Conservation (phyloP, 2,797 vertebrate species). For the Hyperoplus immaculatus region DNA sequence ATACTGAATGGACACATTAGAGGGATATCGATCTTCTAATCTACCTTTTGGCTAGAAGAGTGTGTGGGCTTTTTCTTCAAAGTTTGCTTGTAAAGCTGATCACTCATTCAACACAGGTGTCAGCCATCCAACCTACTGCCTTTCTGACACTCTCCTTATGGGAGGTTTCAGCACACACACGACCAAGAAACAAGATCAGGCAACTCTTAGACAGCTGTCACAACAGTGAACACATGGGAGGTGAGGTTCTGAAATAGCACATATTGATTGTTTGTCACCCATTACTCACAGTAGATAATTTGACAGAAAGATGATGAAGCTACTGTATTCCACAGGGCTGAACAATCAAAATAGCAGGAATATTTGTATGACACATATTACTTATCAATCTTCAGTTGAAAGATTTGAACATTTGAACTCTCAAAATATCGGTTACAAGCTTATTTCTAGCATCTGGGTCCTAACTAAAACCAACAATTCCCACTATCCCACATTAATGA, state of each 20-base stretch:
- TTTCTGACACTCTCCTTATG: conserved; percentile 31
- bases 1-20: background rate
- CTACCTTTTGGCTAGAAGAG: no score
- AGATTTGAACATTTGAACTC: background rate
- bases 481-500: background rate
- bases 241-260: conserved; percentile 45
- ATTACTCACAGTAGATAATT: conserved; percentile 38
- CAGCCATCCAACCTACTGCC: conserved; percentile 29
- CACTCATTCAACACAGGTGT: conserved; percentile 22
- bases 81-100: background rate
- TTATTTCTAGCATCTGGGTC: conserved; percentile 6
- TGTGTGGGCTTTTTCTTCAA: no score
- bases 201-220: conserved; percentile 46
- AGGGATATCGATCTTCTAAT: background rate
- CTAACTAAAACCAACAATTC: background rate
- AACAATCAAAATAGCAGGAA: background rate
- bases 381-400: background rate
- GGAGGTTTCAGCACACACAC: conserved; percentile 24
- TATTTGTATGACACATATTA: background rate
- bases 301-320: conserved; percentile 17
- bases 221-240: conserved; percentile 1
- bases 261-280: conserved; percentile 55
- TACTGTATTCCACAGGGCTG: background rate
- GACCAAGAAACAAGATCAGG: conserved; percentile 34
- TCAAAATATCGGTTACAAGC: no score